Evolutionary conservation across 2,113 vertebrate species (phyloP), one percentile per base, ranked within the genome.

Genomic region (Ptychochromis oligacanthus): DNA sequence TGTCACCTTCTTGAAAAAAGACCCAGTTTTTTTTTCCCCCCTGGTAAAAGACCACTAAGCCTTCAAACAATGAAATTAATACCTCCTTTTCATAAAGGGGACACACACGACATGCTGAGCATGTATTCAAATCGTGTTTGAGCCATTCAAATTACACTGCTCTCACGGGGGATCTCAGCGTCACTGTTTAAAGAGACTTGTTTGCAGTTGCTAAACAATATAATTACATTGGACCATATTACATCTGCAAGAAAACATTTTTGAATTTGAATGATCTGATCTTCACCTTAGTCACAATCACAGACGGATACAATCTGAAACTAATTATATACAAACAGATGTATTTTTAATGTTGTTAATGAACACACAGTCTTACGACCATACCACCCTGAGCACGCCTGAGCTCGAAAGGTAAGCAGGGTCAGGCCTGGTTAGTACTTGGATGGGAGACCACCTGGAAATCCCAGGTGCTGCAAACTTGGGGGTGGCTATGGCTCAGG

Each of bases 101-200:
- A 72, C 46, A 31, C 67, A 54, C 52, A 52, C 17, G 2, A 31
- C 67, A 72, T 72, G 67, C 67, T 72, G 46, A 52, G 46, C 17
- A n/a, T 4, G 11, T 72, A 72, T 72, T 72, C 67, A 72, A 72
- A 72, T 54, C 17, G 31, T 72, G 46, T 52, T 72, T 72, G 46
- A 72, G 67, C 49, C 67, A 72, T 72, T 72, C 67, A 72, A 72
- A 72, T 72, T 40, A 31, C 67, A 54, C 67, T 72, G 46, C 43
- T n/a, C 65, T 52, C 26, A 28, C 17, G 28, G 67, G 0, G 46
- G 49, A 72, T 54, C 46, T 52, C 26, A 72, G 46, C 18, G 11
- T 72, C 43, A 72, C 46, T 72, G 49, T 72, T 72, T 72, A 54
- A 72, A 72, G 67, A 72, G 67, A 72, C 46, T 52, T 72, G 26